Conservation (phyloP, 35 echinoderm and acorn worm species). For the Hemicentrotus pulcherrimus region DNA sequence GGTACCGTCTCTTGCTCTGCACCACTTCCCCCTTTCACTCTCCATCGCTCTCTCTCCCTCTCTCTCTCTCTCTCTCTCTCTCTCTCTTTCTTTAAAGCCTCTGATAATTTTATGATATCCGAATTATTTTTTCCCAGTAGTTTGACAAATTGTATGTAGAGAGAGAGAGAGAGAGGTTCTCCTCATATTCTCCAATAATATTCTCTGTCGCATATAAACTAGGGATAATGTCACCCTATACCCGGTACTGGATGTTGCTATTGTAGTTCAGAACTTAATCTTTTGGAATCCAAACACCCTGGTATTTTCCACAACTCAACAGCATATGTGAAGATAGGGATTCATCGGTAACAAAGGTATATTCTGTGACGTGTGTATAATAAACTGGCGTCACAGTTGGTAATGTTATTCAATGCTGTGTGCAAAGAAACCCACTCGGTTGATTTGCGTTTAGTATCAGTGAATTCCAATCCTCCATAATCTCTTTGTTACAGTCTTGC, state of each 20-base stretch:
- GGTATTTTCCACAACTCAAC: too few species aligned
- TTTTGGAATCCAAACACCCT: too few species aligned
- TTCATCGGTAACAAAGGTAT: background rate
- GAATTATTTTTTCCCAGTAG: too few species aligned
- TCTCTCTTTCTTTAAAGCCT: too few species aligned
- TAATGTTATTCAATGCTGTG: background rate
- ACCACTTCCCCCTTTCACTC: too few species aligned
- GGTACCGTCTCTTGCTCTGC: too few species aligned
- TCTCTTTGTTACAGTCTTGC: background rate
- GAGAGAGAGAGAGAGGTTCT: background rate
- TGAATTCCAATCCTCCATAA: conserved; percentile 4
- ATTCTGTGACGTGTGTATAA: background rate
- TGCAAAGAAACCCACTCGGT: background rate
- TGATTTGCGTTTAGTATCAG: conserved; percentile 18
- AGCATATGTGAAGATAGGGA: background rate
- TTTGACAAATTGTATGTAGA: too few species aligned
- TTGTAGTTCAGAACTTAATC: background rate
- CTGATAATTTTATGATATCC: too few species aligned
- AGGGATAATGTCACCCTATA: background rate
- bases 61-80: too few species aligned
- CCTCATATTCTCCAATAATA: background rate
- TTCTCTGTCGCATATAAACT: background rate
- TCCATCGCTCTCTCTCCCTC: too few species aligned
- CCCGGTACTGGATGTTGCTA: background rate
- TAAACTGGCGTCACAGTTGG: background rate